These are phyloP conservation scores for Diplazon laetatorius DNA, from an alignment of 2,888 invertebrate species.

Conservation along the genomic window DNA sequence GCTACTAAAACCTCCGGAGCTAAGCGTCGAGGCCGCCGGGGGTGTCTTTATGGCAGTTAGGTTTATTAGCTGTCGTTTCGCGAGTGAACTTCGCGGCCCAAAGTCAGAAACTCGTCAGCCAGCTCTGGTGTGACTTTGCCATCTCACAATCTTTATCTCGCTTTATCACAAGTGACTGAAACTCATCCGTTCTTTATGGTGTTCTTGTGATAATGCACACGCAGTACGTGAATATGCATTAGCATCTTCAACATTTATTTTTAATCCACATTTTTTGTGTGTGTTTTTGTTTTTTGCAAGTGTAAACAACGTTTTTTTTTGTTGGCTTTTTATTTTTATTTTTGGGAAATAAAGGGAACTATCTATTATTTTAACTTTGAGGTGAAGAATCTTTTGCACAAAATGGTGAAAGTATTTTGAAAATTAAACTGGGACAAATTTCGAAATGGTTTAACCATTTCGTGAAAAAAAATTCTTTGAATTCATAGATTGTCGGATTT, in stretches of 20 bases:
- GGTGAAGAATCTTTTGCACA: no score
- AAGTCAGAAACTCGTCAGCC: conserved; percentile 50
- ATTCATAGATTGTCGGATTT: no score
- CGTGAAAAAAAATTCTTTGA: no score
- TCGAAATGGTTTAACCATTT: no score
- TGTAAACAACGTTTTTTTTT: neutral
- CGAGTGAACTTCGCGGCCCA: conserved; percentile 38
- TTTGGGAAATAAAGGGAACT: no score
- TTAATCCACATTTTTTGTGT: neutral
- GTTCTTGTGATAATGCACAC: no score
- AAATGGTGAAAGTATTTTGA: no score
- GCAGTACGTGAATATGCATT: neutral
- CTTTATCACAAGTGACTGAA: neutral
- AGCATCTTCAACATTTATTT: neutral
- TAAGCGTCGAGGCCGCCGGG: conserved; percentile 45
- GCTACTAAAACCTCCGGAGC: conserved; percentile 7
- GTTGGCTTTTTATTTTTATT: no score
- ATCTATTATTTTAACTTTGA: no score
- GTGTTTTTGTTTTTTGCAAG: neutral
- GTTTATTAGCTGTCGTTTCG: conserved; percentile 78
- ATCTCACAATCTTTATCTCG: neutral
- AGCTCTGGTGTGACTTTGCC: conserved; percentile 40
- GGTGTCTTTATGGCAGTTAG: conserved; percentile 73
- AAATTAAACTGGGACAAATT: no score
- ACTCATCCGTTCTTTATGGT: neutral